phyloP scores from a whole-genome alignment of 1,140 invertebrate species.

The Micrasema longulum region DNA sequence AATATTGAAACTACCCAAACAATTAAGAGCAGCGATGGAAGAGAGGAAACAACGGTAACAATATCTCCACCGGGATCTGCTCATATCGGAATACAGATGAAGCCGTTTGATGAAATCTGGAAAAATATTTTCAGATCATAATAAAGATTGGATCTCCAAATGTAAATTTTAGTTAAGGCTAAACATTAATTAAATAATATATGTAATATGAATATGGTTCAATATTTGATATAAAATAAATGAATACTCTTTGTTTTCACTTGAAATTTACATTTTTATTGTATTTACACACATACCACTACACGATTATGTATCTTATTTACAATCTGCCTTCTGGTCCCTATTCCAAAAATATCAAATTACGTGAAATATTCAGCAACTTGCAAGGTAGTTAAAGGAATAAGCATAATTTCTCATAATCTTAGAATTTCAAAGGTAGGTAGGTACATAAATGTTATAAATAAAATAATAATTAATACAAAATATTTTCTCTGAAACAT shows the following conservation, averaged over 20 bases:
- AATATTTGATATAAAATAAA: slow-evolving; percentile 7
- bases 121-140: slow-evolving; percentile 48
- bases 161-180: slow-evolving; percentile 31
- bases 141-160: slow-evolving; percentile 14
- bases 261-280: slow-evolving; percentile 47
- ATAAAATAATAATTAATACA: too few relatives aligned
- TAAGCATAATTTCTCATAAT: too few relatives aligned
- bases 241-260: slow-evolving; percentile 39
- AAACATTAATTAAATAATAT: slow-evolving; percentile 11
- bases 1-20: slow-evolving; percentile 63
- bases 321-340: slow-evolving; percentile 50
- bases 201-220: too few relatives aligned
- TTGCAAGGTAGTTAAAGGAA: too few relatives aligned
- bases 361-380: too few relatives aligned
- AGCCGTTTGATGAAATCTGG: slow-evolving; percentile 61
- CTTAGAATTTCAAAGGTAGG: too few relatives aligned
- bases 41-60: slow-evolving; percentile 65
- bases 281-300: slow-evolving; percentile 30
- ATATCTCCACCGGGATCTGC: slow-evolving; percentile 40
- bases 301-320: slow-evolving; percentile 36
- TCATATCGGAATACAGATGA: slow-evolving; percentile 43
- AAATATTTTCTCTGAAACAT: too few relatives aligned
- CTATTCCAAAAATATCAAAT: slow-evolving; percentile 52
- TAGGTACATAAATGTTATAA: too few relatives aligned
- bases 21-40: slow-evolving; percentile 66